These are phyloP conservation scores for Adelosebastes latens DNA, from an alignment of 2,797 vertebrate species.

Conservation along the genomic window DNA sequence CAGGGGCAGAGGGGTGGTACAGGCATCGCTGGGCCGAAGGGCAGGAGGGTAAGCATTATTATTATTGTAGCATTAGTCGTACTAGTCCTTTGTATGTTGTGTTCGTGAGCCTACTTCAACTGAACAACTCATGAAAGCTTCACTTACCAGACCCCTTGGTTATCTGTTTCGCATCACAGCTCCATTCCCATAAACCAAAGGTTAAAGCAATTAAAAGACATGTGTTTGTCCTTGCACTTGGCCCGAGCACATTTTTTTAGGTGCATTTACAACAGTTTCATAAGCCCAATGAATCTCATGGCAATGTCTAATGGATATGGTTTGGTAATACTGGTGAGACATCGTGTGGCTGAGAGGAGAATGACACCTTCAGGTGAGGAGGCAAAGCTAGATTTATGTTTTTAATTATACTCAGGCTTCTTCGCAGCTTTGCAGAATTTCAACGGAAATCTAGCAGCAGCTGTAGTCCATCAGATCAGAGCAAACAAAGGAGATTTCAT, in stretches of 20 bases:
- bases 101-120: not conserved
- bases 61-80: not conserved
- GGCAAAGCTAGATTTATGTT: not conserved
- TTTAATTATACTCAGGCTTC: not conserved
- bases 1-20: conserved; percentile 87
- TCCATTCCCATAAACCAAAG: conserved; percentile 41
- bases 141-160: not conserved
- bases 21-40: conserved; percentile 89
- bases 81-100: not conserved
- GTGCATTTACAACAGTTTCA: conserved; percentile 37
- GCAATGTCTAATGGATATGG: conserved; percentile 8
- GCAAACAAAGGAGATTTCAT: not conserved
- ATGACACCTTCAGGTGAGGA: conserved; percentile 24
- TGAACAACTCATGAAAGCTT: conserved; percentile 7
- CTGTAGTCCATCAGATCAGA: not conserved
- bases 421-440: not conserved
- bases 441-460: not conserved
- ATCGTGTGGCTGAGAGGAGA: conserved; percentile 60
- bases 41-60: conserved; percentile 89
- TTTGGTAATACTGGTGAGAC: conserved; percentile 60
- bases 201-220: conserved; percentile 36
- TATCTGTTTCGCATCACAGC: conserved; percentile 37
- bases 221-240: conserved; percentile 44
- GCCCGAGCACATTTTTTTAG: conserved; percentile 9
- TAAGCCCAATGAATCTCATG: conserved; percentile 5